These are phyloP conservation scores for Arvicola amphibius DNA, from an alignment of 2,797 vertebrate species.

Conservation along the genomic window DNA sequence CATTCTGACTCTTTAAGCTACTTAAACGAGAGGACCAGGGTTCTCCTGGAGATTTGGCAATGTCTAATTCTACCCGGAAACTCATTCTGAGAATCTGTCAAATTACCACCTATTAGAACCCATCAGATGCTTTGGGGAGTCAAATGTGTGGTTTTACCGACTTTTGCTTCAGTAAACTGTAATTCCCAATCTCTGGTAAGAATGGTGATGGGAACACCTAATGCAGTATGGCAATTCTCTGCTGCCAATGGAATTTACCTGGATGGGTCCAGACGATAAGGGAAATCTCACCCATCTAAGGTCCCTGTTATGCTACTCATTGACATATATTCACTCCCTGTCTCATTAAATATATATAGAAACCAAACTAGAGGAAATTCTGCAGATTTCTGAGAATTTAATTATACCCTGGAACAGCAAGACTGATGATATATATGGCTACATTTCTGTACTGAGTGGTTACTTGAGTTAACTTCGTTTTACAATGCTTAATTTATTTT, in stretches of 20 bases:
- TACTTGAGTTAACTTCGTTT: constrained; percentile 66
- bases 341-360: constrained; percentile 67
- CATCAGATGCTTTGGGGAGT: background rate
- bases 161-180: constrained; percentile 54
- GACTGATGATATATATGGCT: background rate
- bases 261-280: background rate
- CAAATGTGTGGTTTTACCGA: constrained; percentile 20
- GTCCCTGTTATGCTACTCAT: background rate
- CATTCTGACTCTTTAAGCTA: background rate
- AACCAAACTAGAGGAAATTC: constrained; percentile 65
- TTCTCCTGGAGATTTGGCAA: background rate
- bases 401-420: constrained; percentile 62
- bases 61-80: background rate
- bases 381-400: constrained; percentile 67
- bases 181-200: constrained; percentile 19
- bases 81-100: background rate
- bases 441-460: constrained; percentile 74
- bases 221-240: background rate
- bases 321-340: constrained; percentile 36
- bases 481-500: constrained; percentile 67
- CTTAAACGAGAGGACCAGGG: background rate
- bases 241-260: constrained; percentile 23
- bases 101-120: background rate
- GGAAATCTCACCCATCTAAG: background rate
- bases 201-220: background rate